Evolutionary conservation across 2,113 vertebrate genomes (phyloP), one percentile per base, ranked within the genome.

Genomic region (Gila orcuttii): DNA sequence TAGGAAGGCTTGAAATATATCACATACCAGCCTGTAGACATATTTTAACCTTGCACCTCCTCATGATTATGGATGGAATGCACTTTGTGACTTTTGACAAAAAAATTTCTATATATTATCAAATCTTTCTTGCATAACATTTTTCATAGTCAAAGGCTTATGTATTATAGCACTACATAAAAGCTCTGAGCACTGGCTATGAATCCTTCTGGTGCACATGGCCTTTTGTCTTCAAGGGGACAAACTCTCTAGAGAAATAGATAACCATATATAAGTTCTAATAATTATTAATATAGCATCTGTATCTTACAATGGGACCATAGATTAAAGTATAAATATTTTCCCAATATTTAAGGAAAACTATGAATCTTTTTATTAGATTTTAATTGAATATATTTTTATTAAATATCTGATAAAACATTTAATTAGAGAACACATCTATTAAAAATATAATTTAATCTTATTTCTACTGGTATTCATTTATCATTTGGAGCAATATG

Each of bases 361-460:
- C n/a, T 0, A 13, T 15, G 0, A 6, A 6, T 4, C 0, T 7
- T n/a, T 15, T 0, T 13, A 5, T 62, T 64, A 42, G 39, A 42
- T 13, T 62, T 62, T 25, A 25, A 23, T 11, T 25, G 11, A 62
- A 64, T 64, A 28, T 55, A 19, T 19, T 55, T 5, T 55, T 19
- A 55, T 55, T 55, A 55, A 55, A 57, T 57, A 57, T 57, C 19
- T 7, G 7, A 57, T 57, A 21, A 55, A 19, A 55, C 52, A 19
- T 55, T 55, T 19, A 55, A 7, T 55, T 55, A 55, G 1, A 19
- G 6, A 19, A 55, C 52, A 19, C 5, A 55, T 55, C 50, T 52
- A 6, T 52, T 50, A 2, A 19, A 55, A 19, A 55, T 55, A 50
- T 42, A 2, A 42, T 42, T 9, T 12, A 12, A 62, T 62, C 25